Conservation (phyloP, 2,113 vertebrate species). For the Oncorhynchus nerka region DNA sequence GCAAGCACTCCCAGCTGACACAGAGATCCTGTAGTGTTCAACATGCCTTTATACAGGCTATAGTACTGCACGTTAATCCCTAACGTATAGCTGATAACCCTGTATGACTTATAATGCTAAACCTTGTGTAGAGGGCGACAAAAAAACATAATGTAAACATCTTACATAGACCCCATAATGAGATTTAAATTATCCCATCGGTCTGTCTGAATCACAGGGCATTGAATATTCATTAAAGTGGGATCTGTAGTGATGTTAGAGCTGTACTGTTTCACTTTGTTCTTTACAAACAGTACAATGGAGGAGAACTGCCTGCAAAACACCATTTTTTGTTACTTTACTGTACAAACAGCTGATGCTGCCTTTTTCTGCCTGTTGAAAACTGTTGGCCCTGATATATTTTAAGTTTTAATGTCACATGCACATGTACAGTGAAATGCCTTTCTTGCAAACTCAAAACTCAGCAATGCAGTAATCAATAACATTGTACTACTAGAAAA, state of each 20-base stretch:
- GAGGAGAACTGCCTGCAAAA: no score
- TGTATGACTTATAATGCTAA: neutral
- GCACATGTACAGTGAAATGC: no score
- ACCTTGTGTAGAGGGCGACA: neutral
- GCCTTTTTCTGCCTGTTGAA: no score
- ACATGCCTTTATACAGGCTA: constrained; percentile 31
- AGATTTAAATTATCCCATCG: neutral
- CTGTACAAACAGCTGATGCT: no score
- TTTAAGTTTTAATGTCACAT: no score
- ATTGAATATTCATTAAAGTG: neutral
- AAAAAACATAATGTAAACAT: neutral
- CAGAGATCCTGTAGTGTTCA: constrained; percentile 16
- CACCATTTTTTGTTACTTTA: no score
- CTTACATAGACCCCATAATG: neutral
- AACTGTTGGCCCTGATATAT: no score
- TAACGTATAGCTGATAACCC: constrained; percentile 19
- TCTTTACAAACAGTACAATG: no score
- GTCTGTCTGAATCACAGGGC: constrained; percentile 17
- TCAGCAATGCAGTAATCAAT: no score
- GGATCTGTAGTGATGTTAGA: neutral
- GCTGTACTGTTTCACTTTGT: neutral
- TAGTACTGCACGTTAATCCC: constrained; percentile 46
- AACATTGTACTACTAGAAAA: no score
- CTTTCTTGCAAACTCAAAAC: no score
- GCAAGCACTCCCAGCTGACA: constrained; percentile 29